phyloP scores from a whole-genome alignment of 1,140 invertebrate genomes.

The Orchesella cincta region DNA sequence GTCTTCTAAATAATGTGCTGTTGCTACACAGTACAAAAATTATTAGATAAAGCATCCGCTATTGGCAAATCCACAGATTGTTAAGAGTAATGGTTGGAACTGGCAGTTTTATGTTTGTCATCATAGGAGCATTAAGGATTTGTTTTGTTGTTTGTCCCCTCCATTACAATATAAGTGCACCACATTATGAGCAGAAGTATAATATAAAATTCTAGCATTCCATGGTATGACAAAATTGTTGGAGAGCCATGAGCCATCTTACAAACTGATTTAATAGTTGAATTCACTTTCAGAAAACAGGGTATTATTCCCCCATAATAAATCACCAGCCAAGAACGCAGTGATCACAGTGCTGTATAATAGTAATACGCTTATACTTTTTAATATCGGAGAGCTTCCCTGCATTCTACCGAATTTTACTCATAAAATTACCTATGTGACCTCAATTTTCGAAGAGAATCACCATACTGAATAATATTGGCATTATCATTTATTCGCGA shows the following conservation, averaged over 20 bases:
- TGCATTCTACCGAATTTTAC: no score
- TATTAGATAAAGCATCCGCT: not conserved
- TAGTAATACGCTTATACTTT: no score
- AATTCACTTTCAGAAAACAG: not conserved
- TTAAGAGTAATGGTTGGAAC: slow-evolving; percentile 18
- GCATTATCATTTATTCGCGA: no score
- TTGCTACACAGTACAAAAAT: not conserved
- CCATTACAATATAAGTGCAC: no score
- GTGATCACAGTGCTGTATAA: not conserved
- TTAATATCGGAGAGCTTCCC: no score
- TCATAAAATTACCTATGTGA: no score
- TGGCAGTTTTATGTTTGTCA: slow-evolving; percentile 27
- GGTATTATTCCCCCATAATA: not conserved
- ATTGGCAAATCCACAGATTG: not conserved
- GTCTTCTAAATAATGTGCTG: not conserved
- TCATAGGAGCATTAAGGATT: slow-evolving; percentile 17
- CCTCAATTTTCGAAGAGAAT: no score
- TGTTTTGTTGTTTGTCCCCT: slow-evolving; percentile 5
- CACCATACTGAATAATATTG: no score
- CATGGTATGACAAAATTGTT: no score
- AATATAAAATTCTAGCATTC: slow-evolving; percentile 1
- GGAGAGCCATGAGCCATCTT: not conserved
- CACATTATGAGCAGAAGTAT: no score
- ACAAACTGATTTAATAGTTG: not conserved
- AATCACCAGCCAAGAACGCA: not conserved